These are phyloP conservation scores for Hypothenemus hampei DNA, from an alignment of 1,140 invertebrate species.

Conservation along the genomic window DNA sequence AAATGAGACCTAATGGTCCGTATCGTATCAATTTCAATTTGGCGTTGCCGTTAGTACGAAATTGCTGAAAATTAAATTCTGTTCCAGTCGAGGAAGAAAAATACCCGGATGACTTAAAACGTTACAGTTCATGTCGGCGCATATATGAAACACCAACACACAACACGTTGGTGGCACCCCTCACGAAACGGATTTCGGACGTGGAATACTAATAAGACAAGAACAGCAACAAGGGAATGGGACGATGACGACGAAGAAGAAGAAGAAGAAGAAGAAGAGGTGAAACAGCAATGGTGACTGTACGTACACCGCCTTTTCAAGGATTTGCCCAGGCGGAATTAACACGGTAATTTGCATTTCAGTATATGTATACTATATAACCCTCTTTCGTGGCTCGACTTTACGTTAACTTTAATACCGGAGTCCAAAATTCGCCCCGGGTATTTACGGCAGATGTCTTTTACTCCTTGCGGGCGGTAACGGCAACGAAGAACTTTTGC, in stretches of 20 bases:
- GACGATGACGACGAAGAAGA: too few relatives aligned
- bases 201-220: conserved; percentile 27
- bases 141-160: conserved; percentile 27
- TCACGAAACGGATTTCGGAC: conserved; percentile 8
- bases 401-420: conserved; percentile 28
- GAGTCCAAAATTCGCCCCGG: conserved; percentile 25
- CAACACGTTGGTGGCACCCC: too few relatives aligned
- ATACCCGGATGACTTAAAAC: too few relatives aligned
- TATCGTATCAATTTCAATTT: too few relatives aligned
- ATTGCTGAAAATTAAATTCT: too few relatives aligned
- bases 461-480: conserved; percentile 2
- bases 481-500: conserved; percentile 12
- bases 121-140: conserved; percentile 13
- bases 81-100: conserved; percentile 19
- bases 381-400: conserved; percentile 22
- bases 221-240: conserved; percentile 19
- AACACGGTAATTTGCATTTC: conserved; percentile 26
- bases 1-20: too few relatives aligned
- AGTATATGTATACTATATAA: too few relatives aligned
- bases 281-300: too few relatives aligned
- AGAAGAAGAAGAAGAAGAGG: too few relatives aligned
- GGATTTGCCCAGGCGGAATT: conserved; percentile 23
- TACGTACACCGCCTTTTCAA: conserved; percentile 8
- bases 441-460: conserved; percentile 23
- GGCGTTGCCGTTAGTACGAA: too few relatives aligned